These are phyloP conservation scores for Sphaerophoria rueppellii DNA, from an alignment of 2,888 invertebrate genomes.

Conservation along the genomic window DNA sequence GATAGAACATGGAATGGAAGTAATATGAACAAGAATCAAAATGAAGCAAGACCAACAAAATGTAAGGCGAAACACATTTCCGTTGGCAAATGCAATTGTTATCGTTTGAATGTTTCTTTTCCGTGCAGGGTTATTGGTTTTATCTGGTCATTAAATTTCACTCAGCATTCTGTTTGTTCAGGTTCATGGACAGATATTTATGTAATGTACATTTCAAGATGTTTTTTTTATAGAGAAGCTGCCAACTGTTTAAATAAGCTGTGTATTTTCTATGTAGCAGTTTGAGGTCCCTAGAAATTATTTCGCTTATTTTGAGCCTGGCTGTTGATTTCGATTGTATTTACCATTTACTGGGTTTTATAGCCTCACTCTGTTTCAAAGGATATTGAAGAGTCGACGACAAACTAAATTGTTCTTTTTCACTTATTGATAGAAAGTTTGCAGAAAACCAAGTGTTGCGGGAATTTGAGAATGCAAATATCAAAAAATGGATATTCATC, in stretches of 20 bases:
- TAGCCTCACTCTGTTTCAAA: too few relatives aligned
- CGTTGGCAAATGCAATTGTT: constrained; percentile 34
- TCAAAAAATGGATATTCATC: too few relatives aligned
- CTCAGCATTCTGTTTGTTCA: constrained; percentile 36
- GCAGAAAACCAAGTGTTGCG: too few relatives aligned
- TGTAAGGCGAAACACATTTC: constrained; percentile 39
- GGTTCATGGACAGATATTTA: constrained; percentile 30
- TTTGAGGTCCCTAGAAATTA: too few relatives aligned
- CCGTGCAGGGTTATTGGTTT: constrained; percentile 56
- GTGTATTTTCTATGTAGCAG: too few relatives aligned
- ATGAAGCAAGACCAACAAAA: constrained; percentile 24
- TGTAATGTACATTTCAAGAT: constrained; percentile 14
- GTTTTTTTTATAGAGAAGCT: background rate
- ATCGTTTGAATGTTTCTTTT: constrained; percentile 34
- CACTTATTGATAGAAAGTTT: too few relatives aligned
- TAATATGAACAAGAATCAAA: constrained; percentile 1
- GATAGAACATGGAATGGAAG: background rate
- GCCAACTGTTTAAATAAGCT: background rate
- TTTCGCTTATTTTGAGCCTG: too few relatives aligned
- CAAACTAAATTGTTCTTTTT: too few relatives aligned
- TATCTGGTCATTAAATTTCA: constrained; percentile 53
- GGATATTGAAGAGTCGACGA: too few relatives aligned
- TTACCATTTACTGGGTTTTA: too few relatives aligned
- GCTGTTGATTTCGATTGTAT: too few relatives aligned
- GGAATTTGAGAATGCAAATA: too few relatives aligned